phyloP scores from a whole-genome alignment of 2,113 vertebrate species.

The Thunnus maccoyii region DNA sequence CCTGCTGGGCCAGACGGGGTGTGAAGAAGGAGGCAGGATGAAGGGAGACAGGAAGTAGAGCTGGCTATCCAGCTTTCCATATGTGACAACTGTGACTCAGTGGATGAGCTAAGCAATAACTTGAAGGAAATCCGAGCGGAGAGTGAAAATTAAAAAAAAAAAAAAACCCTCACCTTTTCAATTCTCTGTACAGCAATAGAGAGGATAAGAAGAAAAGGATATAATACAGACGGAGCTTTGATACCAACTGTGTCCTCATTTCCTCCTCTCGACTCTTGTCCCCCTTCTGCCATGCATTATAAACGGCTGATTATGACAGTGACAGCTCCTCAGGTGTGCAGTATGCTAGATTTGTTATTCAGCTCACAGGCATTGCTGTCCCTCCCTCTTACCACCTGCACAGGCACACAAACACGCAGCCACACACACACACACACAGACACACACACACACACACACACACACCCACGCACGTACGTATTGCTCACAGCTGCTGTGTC shows the following conservation, averaged over 20 bases:
- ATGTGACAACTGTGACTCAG: constrained; percentile 54
- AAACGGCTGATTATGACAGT: constrained; percentile 80
- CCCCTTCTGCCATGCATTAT: constrained; percentile 79
- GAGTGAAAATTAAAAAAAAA: constrained; percentile 27
- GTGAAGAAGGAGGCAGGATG: constrained; percentile 65
- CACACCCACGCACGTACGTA: constrained; percentile 28
- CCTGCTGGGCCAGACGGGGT: constrained; percentile 72
- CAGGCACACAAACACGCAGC: constrained; percentile 23
- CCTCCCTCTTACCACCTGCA: constrained; percentile 74
- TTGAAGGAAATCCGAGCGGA: constrained; percentile 22
- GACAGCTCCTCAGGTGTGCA: constrained; percentile 82
- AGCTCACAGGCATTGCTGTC: constrained; percentile 71
- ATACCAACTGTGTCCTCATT: constrained; percentile 72
- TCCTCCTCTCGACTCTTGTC: constrained; percentile 70
- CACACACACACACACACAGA: constrained; percentile 20
- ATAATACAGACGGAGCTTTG: constrained; percentile 67
- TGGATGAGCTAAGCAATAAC: constrained; percentile 27
- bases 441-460: constrained; percentile 20
- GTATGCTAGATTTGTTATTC: constrained; percentile 81
- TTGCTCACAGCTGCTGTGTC: constrained; percentile 83
- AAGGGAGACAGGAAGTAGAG: constrained; percentile 41
- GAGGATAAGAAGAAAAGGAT: constrained; percentile 65
- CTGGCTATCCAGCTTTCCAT: constrained; percentile 45
- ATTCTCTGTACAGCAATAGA: constrained; percentile 34
- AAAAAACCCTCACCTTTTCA: constrained; percentile 23